Percentiles rank a stretch among this genome's conserved stretches.
These are phyloP conservation scores for Macrosiphum euphorbiae DNA, from an alignment of 2,888 invertebrate genomes.

Conservation along the genomic window DNA sequence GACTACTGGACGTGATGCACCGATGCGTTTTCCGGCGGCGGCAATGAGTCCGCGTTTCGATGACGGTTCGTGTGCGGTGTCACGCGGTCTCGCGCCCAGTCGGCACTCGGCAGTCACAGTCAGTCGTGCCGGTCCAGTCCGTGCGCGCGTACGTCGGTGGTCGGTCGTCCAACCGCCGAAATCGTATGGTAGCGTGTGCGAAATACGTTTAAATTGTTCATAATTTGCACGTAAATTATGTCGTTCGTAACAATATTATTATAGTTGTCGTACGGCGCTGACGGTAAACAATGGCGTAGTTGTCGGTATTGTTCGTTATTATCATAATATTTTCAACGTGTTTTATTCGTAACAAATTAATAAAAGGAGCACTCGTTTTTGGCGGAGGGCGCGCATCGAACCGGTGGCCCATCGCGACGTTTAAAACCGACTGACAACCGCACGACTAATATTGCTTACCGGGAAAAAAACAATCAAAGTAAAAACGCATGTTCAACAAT, in stretches of 20 bases:
- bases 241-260: not conserved
- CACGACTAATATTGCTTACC: not conserved
- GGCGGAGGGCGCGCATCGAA: not conserved
- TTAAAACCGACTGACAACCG: not conserved
- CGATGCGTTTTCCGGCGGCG: not conserved
- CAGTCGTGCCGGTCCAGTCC: slow-evolving; percentile 34
- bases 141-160: not conserved
- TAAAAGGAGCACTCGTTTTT: not conserved
- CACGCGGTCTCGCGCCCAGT: slow-evolving; percentile 1
- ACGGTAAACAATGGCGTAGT: not conserved
- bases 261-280: not conserved
- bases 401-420: not conserved
- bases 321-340: not conserved
- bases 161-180: not conserved
- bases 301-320: not conserved
- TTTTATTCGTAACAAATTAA: not conserved
- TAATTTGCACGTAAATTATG: not conserved
- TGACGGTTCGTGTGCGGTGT: not conserved
- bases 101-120: not conserved
- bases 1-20: not conserved
- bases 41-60: not conserved
- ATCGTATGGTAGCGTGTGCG: not conserved
- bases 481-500: not conserved
- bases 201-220: not conserved
- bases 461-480: not conserved